These are phyloP conservation scores for Seladonia tumulorum DNA, from an alignment of 2,888 invertebrate genomes.

Conservation along the genomic window DNA sequence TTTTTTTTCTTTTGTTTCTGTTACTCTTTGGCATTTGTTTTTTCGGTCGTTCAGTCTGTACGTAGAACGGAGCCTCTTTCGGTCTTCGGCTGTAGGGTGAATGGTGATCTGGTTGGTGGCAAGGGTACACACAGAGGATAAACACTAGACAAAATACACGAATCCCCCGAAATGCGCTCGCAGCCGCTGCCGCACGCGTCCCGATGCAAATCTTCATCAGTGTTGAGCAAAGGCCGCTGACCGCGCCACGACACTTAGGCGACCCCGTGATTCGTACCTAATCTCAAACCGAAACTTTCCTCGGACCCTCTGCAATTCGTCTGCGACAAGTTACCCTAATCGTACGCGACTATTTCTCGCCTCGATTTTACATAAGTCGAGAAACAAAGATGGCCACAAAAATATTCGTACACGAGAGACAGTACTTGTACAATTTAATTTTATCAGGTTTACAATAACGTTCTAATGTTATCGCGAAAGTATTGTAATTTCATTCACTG, in stretches of 20 bases:
- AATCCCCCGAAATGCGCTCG: slow-evolving; percentile 84
- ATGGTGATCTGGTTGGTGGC: slow-evolving; percentile 78
- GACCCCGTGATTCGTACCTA: not conserved
- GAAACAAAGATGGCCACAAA: not conserved
- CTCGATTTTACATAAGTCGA: not conserved
- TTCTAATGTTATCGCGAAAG: too few species aligned
- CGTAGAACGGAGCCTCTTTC: slow-evolving; percentile 75
- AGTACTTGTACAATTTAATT: too few species aligned
- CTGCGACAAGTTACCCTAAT: not conserved
- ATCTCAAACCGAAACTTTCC: not conserved
- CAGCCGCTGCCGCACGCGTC: slow-evolving; percentile 65
- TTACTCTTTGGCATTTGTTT: slow-evolving; percentile 15
- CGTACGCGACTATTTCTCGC: not conserved
- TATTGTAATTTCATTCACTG: too few species aligned
- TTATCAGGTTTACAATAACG: too few species aligned
- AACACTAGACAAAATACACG: slow-evolving; percentile 96
- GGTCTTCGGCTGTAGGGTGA: slow-evolving; percentile 78
- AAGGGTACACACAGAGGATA: slow-evolving; percentile 92
- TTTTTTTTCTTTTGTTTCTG: slow-evolving; percentile 16
- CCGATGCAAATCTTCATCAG: slow-evolving; percentile 69
- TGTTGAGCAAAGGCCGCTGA: slow-evolving; percentile 68
- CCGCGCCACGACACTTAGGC: not conserved
- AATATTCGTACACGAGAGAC: too few species aligned
- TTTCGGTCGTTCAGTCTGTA: slow-evolving; percentile 66
- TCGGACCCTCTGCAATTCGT: not conserved